Evolutionary conservation across 2,113 vertebrate species (phyloP).

Genomic region (Ploceus nigricollis): DNA sequence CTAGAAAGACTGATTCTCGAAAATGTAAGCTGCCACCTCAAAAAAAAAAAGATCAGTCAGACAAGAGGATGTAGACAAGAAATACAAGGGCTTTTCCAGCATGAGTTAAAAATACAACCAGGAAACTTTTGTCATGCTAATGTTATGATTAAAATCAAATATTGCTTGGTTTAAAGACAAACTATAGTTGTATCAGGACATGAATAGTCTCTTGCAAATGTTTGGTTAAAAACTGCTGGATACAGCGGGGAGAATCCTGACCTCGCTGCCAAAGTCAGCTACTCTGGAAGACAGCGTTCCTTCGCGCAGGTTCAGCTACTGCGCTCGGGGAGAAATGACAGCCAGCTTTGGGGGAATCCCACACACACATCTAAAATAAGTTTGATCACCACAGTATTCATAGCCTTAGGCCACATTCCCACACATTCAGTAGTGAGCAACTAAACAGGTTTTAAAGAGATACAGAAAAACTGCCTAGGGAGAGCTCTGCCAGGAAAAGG

Average conservation of each 20-base stretch:
- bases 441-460: conserved; percentile 44
- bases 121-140: not conserved
- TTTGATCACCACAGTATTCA: conserved; percentile 30
- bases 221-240: not conserved
- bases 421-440: not conserved
- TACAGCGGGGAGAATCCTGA: not conserved
- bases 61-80: not conserved
- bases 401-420: conserved; percentile 31
- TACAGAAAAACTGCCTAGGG: not conserved
- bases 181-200: not conserved
- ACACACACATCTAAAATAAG: conserved; percentile 1
- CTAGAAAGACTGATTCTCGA: not conserved
- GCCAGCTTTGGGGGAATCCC: conserved; percentile 32
- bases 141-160: not conserved
- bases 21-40: not conserved
- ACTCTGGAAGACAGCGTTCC: not conserved
- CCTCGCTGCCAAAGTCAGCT: not conserved
- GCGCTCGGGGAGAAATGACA: not conserved
- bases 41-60: not conserved
- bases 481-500: conserved; percentile 16
- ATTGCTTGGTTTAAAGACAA: not conserved
- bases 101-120: not conserved
- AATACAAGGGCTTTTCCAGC: not conserved
- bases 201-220: not conserved
- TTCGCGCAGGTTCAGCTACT: not conserved